Base-by-base conservation (phyloP, 2,797 vertebrate genomes). In the Notamacropus eugenii region DNA sequence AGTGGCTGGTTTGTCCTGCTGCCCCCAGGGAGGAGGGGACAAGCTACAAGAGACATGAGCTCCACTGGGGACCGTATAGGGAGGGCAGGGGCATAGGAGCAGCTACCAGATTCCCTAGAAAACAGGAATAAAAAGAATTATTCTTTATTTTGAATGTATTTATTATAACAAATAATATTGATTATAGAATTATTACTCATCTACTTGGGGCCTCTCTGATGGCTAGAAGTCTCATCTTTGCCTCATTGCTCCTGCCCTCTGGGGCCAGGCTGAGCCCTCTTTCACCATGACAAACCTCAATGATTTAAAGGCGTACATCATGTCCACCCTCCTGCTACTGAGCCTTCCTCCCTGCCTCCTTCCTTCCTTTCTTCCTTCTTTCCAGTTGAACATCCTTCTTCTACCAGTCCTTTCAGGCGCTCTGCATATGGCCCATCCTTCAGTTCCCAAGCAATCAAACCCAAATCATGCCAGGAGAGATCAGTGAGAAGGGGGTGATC, bases 11-110 rank as follows among this genome's bases (percentile, higher is more conserved):
- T 46, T 46, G 19, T 82, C 16, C 67, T 40, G 67, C 19, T 40
- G 19, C 19, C 67, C n/a, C 67, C n/a, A 74, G 19, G n/a, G 4
- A 95, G 13, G 50, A 31, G 31, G 95, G 54, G 10, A 24, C 46
- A 58, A 24, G 22, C 27, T 11, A 27, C 22, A 46, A 22, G 52
- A 91, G 12, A 27, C n/a, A 82, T 10, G n/a, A 40, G 2, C 8
- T 46, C n/a, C 40, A 24, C 67, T 82, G 3, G 2, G 1, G n/a
- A 82, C 6, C 4, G 0, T 10, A 12, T 1, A 27, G 24, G 4
- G 40, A 87, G 24, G 13, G 82, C 13, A 95, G 52, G 31, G 0
- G 91, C 12, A 95, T 82, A 6, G 74, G 50, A 93, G 82, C 54
- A 93, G 0, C 27, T 92, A 87, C 57, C 28, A 90, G n/a, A 27